Percentiles rank a stretch among this genome's conserved stretches.
phyloP scores from a whole-genome alignment of 2,797 vertebrate species.

The Tolypeutes matacus region DNA sequence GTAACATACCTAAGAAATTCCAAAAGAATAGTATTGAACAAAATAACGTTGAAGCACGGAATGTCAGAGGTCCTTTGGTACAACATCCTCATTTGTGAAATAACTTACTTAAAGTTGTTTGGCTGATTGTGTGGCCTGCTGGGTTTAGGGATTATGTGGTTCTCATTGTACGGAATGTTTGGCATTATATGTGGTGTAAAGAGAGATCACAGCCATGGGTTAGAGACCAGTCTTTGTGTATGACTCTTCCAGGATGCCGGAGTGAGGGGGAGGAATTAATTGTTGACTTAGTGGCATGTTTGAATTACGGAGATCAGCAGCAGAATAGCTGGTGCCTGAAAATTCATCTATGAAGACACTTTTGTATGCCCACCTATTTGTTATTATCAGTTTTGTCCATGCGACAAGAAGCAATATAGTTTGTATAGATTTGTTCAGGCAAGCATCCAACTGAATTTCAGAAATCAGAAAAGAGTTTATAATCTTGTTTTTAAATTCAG shows the following conservation, averaged over 20 bases:
- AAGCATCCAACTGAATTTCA: neutral
- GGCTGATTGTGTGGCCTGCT: neutral
- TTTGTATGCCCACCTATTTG: neutral
- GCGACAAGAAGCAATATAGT: conserved; percentile 22
- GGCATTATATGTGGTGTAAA: neutral
- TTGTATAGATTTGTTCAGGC: neutral
- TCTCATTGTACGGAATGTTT: conserved; percentile 31
- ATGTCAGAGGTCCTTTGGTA: neutral
- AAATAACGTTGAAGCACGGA: neutral
- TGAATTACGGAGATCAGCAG: conserved; percentile 32
- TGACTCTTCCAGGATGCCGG: neutral
- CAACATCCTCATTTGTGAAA: neutral
- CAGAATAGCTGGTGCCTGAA: neutral
- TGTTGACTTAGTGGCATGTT: neutral
- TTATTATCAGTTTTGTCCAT: conserved; percentile 59
- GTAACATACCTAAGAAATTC: neutral
- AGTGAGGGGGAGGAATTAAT: neutral
- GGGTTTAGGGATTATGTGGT: neutral
- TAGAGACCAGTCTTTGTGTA: neutral
- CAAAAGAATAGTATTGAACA: neutral
- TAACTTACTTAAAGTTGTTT: neutral
- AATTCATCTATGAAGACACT: conserved; percentile 37
- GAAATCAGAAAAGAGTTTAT: neutral
- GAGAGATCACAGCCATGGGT: neutral
- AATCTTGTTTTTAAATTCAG: conserved; percentile 33